Conservation (phyloP, 2,797 vertebrate species). For the Anabacerthia variegaticeps region DNA sequence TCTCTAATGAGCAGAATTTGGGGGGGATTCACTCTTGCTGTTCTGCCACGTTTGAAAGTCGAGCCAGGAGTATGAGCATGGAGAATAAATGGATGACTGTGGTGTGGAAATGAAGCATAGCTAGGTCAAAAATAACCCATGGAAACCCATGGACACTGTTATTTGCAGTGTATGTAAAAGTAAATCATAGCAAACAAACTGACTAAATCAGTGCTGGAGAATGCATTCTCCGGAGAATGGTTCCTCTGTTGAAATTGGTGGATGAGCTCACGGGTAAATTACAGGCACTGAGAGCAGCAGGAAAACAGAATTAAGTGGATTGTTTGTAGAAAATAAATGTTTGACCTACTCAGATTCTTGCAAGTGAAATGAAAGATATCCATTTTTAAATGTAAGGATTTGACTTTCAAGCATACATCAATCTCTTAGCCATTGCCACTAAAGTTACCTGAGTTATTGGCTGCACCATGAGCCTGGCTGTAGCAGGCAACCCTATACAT, state of each 20-base stretch:
- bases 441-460: not conserved
- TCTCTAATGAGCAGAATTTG: not conserved
- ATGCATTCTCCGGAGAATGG: not conserved
- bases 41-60: not conserved
- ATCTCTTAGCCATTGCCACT: not conserved
- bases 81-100: not conserved
- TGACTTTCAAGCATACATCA: not conserved
- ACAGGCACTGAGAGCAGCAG: not conserved
- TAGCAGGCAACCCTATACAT: accelerated
- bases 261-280: accelerated
- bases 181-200: not conserved
- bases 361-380: not conserved
- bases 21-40: accelerated
- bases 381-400: not conserved
- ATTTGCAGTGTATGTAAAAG: not conserved
- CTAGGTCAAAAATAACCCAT: not conserved
- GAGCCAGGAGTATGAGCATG: not conserved
- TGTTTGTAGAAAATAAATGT: not conserved
- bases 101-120: not conserved
- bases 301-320: not conserved
- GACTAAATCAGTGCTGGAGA: not conserved
- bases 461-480: accelerated
- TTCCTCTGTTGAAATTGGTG: not conserved
- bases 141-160: not conserved
- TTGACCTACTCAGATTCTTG: not conserved